Conservation (phyloP, 35 echinoderm and acorn worm genomes). For the Anneissia japonica region DNA sequence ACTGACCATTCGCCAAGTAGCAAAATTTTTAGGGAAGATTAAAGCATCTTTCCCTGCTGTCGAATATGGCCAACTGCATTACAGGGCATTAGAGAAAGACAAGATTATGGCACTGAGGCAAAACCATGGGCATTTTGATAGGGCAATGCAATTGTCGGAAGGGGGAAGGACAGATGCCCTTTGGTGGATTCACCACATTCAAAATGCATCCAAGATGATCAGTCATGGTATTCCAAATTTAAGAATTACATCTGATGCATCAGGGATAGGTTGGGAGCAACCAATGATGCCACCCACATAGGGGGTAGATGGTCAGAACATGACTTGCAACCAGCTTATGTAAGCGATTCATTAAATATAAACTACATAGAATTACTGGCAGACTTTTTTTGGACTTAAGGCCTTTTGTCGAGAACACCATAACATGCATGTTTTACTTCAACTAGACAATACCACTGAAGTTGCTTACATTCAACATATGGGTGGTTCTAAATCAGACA, state of each 20-base stretch:
- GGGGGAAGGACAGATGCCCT: constrained; percentile 9
- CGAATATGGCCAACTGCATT: constrained; percentile 10
- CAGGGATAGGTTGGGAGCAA: constrained; percentile 8
- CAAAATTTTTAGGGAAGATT: constrained; percentile 17
- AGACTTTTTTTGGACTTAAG: constrained; percentile 29
- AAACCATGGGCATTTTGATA: constrained; percentile 48
- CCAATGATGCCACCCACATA: neutral
- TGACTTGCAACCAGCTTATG: neutral
- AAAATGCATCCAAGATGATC: neutral
- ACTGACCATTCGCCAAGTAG: constrained; percentile 33
- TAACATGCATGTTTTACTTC: constrained; percentile 20
- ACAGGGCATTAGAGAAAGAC: neutral
- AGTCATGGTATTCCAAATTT: neutral
- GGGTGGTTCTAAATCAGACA: constrained; percentile 25
- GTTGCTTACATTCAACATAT: constrained; percentile 55
- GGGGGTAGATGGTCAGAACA: constrained; percentile 21
- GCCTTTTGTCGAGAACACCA: neutral
- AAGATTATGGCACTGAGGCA: neutral
- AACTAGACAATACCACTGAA: constrained; percentile 51
- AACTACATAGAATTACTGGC: constrained; percentile 41
- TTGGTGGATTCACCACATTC: constrained; percentile 43
- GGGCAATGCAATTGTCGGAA: constrained; percentile 18
- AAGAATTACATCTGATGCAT: constrained; percentile 1
- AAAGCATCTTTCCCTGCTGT: neutral
- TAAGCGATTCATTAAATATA: constrained; percentile 47